Percentiles rank a stretch among this genome's conserved stretches.
phyloP scores from a whole-genome alignment of 1,140 invertebrate species.

The Drosophila kepulauana region DNA sequence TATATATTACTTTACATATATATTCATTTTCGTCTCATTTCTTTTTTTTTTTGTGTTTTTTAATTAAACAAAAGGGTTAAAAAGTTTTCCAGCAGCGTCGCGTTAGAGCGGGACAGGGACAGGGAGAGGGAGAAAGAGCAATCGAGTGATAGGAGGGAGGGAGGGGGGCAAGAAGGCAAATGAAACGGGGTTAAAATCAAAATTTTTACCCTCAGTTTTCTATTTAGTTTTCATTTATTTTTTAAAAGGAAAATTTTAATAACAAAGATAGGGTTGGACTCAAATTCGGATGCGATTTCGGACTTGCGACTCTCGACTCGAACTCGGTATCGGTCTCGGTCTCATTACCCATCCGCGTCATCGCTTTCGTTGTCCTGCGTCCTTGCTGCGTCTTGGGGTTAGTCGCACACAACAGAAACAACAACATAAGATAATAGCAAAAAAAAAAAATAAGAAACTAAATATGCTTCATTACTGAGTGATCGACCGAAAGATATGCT shows the following conservation, averaged over 20 bases:
- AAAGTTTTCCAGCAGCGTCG: constrained; percentile 59
- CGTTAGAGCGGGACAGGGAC: background rate
- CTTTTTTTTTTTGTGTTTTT: constrained; percentile 62
- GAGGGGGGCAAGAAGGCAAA: background rate
- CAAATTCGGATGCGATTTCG: constrained; percentile 2
- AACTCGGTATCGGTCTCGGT: constrained; percentile 3
- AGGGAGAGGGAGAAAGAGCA: background rate
- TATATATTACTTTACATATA: constrained; percentile 13
- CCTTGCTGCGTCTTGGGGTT: constrained; percentile 31
- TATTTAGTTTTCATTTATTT: constrained; percentile 83
- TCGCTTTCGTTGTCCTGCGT: background rate
- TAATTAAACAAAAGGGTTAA: constrained; percentile 83
- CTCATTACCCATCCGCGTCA: constrained; percentile 21
- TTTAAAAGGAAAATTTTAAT: constrained; percentile 80
- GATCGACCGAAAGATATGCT: constrained; percentile 8
- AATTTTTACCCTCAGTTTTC: constrained; percentile 67
- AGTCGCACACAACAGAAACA: constrained; percentile 7
- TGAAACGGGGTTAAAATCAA: constrained; percentile 76
- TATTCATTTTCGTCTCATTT: constrained; percentile 43
- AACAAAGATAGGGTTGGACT: constrained; percentile 66
- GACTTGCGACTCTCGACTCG: constrained; percentile 9
- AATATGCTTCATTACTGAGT: background rate
- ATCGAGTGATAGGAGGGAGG: background rate
- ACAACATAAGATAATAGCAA: background rate
- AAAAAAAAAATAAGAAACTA: background rate